Evolutionary conservation across 2,113 vertebrate genomes (phyloP), one percentile per base, ranked within the genome.

Genomic region (Oncorhynchus keta): DNA sequence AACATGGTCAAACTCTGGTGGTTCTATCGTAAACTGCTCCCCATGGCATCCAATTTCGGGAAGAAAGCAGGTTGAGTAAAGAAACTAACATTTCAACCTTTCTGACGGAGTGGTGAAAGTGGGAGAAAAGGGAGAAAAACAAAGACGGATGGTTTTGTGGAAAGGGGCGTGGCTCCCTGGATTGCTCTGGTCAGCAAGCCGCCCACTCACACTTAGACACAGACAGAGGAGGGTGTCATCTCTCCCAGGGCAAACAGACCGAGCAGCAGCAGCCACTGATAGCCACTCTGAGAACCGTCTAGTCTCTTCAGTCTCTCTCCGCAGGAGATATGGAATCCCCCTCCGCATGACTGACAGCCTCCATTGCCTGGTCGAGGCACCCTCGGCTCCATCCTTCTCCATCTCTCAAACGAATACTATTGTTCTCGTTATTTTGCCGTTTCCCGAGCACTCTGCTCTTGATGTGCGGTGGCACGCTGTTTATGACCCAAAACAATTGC

Each of bases 401-500:
- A 80, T 83, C 76, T 83, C 83, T 80, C 69, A 77, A 78, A 45
- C 67, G 68, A 83, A 77, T 83, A 77, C 77, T 79, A 77, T 71
- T 82, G 72, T 77, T 74, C 57, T 80, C 77, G 83, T 84, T 88
- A 70, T 83, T 81, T 68, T 39, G 0, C 13, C 8, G 18, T 18
- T 35, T 35, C 73, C 72, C 73, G 66, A 81, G 82, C 77, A 70
- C 73, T 55, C 55, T 76, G 94, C 93, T 94, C 94, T 92, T 95
- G 96, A 97, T 95, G 95, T 94, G 94, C 93, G 92, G 91, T 94
- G 93, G 94, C 93, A 94, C 93, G 92, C 94, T 92, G 95, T 95
- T 97, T 96, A 98, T 95, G 96, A 96, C 95, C 95, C 95, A 95
- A 95, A 95, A 84, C 95, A 95, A 95, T 95, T 89, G 93, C 92